These are phyloP conservation scores for Coptodon rendalli DNA, from an alignment of 2,113 vertebrate species.

Conservation along the genomic window DNA sequence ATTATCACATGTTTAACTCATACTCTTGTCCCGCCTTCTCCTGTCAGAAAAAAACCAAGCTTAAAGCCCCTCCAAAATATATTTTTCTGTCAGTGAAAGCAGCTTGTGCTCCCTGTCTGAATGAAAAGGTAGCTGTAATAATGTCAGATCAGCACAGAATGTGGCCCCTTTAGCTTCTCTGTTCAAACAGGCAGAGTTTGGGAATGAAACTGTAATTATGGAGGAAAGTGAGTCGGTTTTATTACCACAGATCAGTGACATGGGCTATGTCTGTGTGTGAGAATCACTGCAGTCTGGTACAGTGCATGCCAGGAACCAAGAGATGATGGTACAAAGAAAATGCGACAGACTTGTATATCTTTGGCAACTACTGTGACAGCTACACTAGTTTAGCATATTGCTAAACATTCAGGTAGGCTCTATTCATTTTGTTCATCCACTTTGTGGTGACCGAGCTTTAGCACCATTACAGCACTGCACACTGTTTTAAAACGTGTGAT, in stretches of 20 bases:
- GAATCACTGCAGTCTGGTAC: background rate
- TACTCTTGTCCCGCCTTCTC: background rate
- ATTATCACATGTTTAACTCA: background rate
- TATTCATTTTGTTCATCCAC: background rate
- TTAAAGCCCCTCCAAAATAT: background rate
- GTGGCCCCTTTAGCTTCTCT: background rate
- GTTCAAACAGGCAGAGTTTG: background rate
- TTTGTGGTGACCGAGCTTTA: background rate
- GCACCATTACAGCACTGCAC: background rate
- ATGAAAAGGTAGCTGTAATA: background rate
- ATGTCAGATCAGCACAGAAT: background rate
- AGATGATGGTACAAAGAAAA: background rate
- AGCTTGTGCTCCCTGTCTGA: background rate
- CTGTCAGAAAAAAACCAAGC: background rate
- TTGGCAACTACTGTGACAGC: background rate
- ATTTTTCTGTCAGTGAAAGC: background rate
- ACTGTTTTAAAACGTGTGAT: background rate
- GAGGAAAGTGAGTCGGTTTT: background rate
- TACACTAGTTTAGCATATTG: background rate
- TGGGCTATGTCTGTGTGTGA: background rate
- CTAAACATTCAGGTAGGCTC: background rate
- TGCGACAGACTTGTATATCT: background rate
- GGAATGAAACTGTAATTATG: background rate
- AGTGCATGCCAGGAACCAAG: background rate
- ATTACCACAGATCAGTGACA: background rate